These are phyloP conservation scores for Temnothorax curvispinosus DNA, from an alignment of 1,140 invertebrate genomes.

Conservation along the genomic window DNA sequence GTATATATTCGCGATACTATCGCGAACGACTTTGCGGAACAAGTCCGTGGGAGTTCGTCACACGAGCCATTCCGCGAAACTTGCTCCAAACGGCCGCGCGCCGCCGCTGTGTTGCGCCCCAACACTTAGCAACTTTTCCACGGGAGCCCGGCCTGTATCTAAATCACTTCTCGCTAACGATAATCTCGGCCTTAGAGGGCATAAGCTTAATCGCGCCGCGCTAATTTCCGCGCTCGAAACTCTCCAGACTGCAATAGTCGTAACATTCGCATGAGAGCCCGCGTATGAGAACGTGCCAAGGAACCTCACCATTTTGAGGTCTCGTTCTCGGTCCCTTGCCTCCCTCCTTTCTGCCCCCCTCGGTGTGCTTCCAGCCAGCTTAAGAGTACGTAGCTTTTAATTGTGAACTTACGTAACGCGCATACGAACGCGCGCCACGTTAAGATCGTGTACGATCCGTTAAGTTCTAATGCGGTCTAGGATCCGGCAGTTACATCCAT, in stretches of 20 bases:
- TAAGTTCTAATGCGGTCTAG: not conserved
- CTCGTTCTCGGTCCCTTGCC: not conserved
- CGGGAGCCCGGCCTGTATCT: slow-evolving; percentile 56
- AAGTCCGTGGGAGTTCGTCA: slow-evolving; percentile 36
- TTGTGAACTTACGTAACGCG: slow-evolving; percentile 64
- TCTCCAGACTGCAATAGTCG: slow-evolving; percentile 75
- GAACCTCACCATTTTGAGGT: slow-evolving; percentile 62
- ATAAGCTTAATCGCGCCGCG: slow-evolving; percentile 71
- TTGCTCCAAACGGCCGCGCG: not conserved
- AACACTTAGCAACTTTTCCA: slow-evolving; percentile 63
- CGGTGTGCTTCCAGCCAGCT: slow-evolving; percentile 15
- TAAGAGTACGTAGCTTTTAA: slow-evolving; percentile 68
- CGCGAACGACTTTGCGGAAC: slow-evolving; percentile 34
- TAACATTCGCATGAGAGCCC: slow-evolving; percentile 72
- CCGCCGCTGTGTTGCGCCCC: not conserved
- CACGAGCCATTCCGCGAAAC: slow-evolving; percentile 50
- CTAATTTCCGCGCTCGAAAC: slow-evolving; percentile 73
- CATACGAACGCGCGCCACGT: slow-evolving; percentile 61
- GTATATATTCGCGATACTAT: slow-evolving; percentile 6
- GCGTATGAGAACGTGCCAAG: slow-evolving; percentile 74
- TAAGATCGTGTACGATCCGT: slow-evolving; percentile 66
- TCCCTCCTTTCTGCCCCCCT: not conserved
- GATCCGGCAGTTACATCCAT: slow-evolving; percentile 30
- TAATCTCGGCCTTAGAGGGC: slow-evolving; percentile 69
- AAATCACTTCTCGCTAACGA: slow-evolving; percentile 75